These are phyloP conservation scores for Mamestra brassicae DNA, from an alignment of 2,888 invertebrate genomes.

Conservation along the genomic window DNA sequence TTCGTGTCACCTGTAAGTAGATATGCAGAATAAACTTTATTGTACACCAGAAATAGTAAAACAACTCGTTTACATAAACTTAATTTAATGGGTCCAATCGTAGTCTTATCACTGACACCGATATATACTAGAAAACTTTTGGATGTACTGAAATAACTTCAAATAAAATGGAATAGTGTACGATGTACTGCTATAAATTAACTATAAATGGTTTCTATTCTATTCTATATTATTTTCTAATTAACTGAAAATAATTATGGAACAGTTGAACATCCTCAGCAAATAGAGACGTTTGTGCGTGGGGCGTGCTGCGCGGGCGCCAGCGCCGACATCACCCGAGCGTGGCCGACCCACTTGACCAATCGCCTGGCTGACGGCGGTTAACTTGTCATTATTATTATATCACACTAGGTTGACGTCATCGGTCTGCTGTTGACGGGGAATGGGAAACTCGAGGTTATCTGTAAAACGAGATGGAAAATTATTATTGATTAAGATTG, in stretches of 20 bases:
- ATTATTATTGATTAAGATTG: background rate
- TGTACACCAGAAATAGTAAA: too few relatives aligned
- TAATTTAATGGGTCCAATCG: too few relatives aligned
- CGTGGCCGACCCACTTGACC: conserved; percentile 72
- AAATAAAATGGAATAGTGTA: too few relatives aligned
- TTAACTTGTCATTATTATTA: conserved; percentile 58
- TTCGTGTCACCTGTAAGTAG: too few relatives aligned
- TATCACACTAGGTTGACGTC: conserved; percentile 9
- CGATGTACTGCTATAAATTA: too few relatives aligned
- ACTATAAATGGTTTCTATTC: too few relatives aligned
- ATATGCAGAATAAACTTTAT: too few relatives aligned
- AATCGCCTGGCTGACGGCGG: conserved; percentile 60
- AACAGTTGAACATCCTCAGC: conserved; percentile 72
- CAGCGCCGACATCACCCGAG: conserved; percentile 51
- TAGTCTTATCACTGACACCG: too few relatives aligned
- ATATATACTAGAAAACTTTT: too few relatives aligned
- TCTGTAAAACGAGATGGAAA: conserved; percentile 9
- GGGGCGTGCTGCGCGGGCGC: conserved; percentile 67
- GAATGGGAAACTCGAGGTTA: background rate
- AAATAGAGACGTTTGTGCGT: conserved; percentile 79
- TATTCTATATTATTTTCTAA: too few relatives aligned
- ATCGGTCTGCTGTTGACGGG: conserved; percentile 1
- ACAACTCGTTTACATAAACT: too few relatives aligned
- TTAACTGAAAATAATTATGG: background rate
- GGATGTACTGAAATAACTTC: too few relatives aligned